Conservation (phyloP, 2,888 invertebrate species). For the Blastobasis adustella region DNA sequence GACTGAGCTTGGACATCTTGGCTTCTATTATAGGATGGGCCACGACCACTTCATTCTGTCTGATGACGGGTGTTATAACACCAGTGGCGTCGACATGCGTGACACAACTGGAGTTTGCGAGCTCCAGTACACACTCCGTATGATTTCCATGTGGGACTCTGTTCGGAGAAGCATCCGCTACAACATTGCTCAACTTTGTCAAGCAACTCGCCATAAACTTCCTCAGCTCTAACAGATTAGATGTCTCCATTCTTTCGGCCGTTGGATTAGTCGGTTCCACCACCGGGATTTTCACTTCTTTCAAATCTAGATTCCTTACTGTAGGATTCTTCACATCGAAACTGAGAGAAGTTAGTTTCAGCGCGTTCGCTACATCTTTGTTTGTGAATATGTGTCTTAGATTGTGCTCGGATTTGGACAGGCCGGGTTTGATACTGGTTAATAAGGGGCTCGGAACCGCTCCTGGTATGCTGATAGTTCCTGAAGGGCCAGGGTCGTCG, state of each 20-base stretch:
- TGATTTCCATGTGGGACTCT: constrained; percentile 33
- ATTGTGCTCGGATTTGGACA: constrained; percentile 63
- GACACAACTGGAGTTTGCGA: constrained; percentile 29
- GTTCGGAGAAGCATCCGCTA: constrained; percentile 16
- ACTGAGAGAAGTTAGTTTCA: constrained; percentile 45
- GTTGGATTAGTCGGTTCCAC: constrained; percentile 22
- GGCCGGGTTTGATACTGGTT: constrained; percentile 28
- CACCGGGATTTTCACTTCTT: constrained; percentile 43
- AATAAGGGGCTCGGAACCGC: constrained; percentile 29
- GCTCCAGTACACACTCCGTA: constrained; percentile 24
- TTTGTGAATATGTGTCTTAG: constrained; percentile 50
- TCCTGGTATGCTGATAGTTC: constrained; percentile 41
- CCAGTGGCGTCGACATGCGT: constrained; percentile 23
- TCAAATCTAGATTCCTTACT: constrained; percentile 30
- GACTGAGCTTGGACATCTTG: constrained; percentile 34
- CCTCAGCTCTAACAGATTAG: constrained; percentile 48
- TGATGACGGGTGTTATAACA: constrained; percentile 13
- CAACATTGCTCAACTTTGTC: constrained; percentile 38
- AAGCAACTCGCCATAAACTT: constrained; percentile 60
- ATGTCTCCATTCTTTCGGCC: constrained; percentile 26
- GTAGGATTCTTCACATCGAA: constrained; percentile 24
- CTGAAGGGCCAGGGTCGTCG: constrained; percentile 59
- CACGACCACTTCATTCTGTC: constrained; percentile 37
- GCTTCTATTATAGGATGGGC: constrained; percentile 28
- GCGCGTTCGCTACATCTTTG: constrained; percentile 51